Evolutionary conservation across 2,888 invertebrate species (phyloP).

Genomic region (Unio pictorum): DNA sequence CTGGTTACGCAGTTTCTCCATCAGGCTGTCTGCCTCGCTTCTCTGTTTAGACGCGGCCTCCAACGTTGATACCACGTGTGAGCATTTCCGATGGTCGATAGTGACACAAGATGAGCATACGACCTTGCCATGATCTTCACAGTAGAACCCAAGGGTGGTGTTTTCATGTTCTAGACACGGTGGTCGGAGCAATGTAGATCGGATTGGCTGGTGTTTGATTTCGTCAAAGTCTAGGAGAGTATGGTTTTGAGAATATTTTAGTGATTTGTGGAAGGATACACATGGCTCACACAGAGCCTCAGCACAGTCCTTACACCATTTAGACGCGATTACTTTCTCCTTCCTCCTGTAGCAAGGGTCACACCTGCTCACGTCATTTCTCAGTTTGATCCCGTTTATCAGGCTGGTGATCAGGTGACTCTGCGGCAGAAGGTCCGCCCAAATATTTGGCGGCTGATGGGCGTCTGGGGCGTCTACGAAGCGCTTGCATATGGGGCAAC

Average conservation of each 20-base stretch:
- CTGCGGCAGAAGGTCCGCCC: constrained; percentile 34
- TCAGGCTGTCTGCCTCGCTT: constrained; percentile 32
- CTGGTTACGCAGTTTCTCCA: constrained; percentile 39
- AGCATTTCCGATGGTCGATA: constrained; percentile 40
- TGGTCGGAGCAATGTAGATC: constrained; percentile 34
- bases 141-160: constrained; percentile 41
- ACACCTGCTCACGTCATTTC: constrained; percentile 41
- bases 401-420: constrained; percentile 43
- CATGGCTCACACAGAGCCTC: constrained; percentile 44
- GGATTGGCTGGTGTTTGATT: constrained; percentile 35
- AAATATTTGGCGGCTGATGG: constrained; percentile 26
- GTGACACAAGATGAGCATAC: constrained; percentile 44
- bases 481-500: constrained; percentile 42
- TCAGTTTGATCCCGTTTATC: constrained; percentile 39
- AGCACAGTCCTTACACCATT: constrained; percentile 46
- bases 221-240: constrained; percentile 38
- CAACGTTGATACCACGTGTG: constrained; percentile 37
- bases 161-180: constrained; percentile 42
- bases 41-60: constrained; percentile 41
- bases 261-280: constrained; percentile 36
- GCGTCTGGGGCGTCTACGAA: constrained; percentile 37
- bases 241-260: constrained; percentile 44
- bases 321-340: constrained; percentile 43
- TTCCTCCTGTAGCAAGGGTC: constrained; percentile 43
- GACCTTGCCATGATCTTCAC: constrained; percentile 43